Base-by-base conservation (phyloP, 2,797 vertebrate genomes). In the Paedocypris micromegethes region DNA sequence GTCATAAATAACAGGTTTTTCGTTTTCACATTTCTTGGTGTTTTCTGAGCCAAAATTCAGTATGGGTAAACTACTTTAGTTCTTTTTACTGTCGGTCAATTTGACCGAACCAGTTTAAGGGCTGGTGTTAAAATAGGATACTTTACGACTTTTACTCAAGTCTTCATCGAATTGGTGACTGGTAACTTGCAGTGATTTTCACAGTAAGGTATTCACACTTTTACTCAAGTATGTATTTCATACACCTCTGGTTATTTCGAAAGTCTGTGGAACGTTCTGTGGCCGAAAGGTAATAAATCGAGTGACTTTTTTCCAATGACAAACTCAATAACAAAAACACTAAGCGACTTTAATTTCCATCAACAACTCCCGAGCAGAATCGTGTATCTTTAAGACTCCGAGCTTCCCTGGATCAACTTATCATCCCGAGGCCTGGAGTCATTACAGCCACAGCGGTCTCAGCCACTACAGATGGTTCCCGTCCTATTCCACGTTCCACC, bases 351-450 rank as follows among this genome's bases (percentile, higher is more conserved):
- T 46, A 73, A 60, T 54, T 52, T 66, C 44, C 48, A 66, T 23
- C 0, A 6, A 63, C 37, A 46, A 70, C 57, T 54, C 56, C 56
- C 37, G 1, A 6, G 4, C 42, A 43, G 8, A 60, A 57, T 45
- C 39, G 63, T 3, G n/a, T 50, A 71, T 56, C 64, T 58, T 47
- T 56, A 72, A 58, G 43, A 52, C 59, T 40, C 44, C 41, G 43
- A 56, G 57, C 67, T 61, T 7, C 37, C 54, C 55, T 48, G 63
- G 23, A 70, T 63, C 58, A 64, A 64, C 66, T 56, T 66, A 64
- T 59, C 63, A 58, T 72, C 71, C 73, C 55, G 55, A 65, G 57
- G 49, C 57, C 61, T 45, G 48, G 58, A 51, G 67, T 66, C 72
- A 69, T 74, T 70, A 66, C 58, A 9, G 38, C 60, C 38, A 58